Conservation (phyloP, 2,113 vertebrate species). For the Carassius carassius region DNA sequence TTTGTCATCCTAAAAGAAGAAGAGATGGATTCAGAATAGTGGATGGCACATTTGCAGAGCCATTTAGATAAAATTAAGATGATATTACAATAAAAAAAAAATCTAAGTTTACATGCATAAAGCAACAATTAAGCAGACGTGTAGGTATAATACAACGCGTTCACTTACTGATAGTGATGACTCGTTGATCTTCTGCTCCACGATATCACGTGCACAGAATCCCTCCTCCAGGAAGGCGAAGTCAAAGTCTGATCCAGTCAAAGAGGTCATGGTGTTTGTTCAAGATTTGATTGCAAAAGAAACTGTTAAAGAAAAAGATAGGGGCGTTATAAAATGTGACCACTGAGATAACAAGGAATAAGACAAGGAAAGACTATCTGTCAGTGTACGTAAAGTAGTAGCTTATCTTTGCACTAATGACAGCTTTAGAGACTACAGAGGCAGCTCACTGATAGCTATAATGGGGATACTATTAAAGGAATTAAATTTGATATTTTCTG, state of each 20-base stretch:
- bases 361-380: neutral
- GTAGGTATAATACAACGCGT: neutral
- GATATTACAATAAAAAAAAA: neutral
- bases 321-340: neutral
- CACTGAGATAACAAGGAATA: neutral
- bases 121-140: neutral
- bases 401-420: constrained; percentile 21
- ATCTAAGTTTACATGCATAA: neutral
- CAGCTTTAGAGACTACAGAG: neutral
- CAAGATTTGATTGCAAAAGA: constrained; percentile 58
- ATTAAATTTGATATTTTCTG: neutral
- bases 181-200: constrained; percentile 97
- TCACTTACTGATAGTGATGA: constrained; percentile 86
- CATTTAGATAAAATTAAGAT: neutral
- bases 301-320: constrained; percentile 63
- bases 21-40: neutral
- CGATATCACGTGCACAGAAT: constrained; percentile 90
- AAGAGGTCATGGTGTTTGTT: constrained; percentile 77
- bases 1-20: constrained; percentile 84
- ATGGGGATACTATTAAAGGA: neutral
- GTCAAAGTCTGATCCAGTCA: constrained; percentile 78
- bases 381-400: neutral
- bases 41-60: neutral
- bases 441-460: neutral
- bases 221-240: constrained; percentile 93